Conservation (phyloP, 2,113 vertebrate species). For the Platichthys flesus region DNA sequence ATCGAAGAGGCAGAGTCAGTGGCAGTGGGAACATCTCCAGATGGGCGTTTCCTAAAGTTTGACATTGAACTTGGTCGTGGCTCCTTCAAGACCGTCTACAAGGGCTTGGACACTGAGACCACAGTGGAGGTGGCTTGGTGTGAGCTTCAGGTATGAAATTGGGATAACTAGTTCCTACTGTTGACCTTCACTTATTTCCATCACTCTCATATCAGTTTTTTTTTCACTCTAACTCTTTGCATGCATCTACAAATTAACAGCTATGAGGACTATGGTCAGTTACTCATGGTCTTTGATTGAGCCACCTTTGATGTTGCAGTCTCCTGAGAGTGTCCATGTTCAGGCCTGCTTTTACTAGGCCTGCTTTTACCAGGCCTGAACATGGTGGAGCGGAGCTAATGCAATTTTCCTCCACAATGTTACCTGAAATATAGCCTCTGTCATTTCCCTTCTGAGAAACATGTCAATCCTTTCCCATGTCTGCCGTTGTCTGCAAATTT, state of each 20-base stretch:
- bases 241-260: background rate
- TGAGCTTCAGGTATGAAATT: constrained; percentile 92
- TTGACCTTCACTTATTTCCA: background rate
- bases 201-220: background rate
- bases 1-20: constrained; percentile 97
- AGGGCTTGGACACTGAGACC: constrained; percentile 96
- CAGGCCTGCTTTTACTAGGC: background rate
- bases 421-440: constrained; percentile 34
- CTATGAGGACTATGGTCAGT: background rate
- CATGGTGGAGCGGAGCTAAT: constrained; percentile 1
- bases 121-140: constrained; percentile 99
- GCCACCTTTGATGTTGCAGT: background rate
- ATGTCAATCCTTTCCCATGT: constrained; percentile 36
- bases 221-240: background rate
- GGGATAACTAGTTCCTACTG: background rate
- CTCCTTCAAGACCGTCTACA: constrained; percentile 98
- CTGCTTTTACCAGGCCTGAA: background rate
- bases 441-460: constrained; percentile 28
- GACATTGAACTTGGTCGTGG: constrained; percentile 98
- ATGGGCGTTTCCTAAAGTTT: constrained; percentile 97
- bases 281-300: constrained; percentile 2
- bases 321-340: background rate
- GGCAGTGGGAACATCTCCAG: constrained; percentile 94
- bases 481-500: constrained; percentile 14
- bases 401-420: constrained; percentile 27